Evolutionary conservation across 2,888 invertebrate species (phyloP).

Genomic region (Neoitamus cyanurus): DNA sequence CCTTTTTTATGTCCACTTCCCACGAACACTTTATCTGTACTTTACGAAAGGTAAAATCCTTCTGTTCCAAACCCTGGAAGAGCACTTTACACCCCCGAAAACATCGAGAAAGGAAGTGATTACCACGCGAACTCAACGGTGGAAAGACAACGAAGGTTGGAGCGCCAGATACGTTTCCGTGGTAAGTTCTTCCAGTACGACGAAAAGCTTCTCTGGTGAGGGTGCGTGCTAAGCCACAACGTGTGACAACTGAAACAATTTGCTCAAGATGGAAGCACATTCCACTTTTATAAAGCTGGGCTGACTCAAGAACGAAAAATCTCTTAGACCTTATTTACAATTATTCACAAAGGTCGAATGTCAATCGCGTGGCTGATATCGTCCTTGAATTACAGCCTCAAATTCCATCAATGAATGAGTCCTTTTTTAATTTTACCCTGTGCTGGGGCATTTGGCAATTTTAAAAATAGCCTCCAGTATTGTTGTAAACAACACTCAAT

Average conservation of each 20-base stretch:
- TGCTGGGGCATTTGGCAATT: not conserved
- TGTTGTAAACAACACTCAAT: not conserved
- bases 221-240: not conserved
- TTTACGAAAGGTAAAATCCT: constrained; percentile 10
- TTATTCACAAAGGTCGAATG: not conserved
- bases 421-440: not conserved
- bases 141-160: not conserved
- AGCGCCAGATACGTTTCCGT: not conserved
- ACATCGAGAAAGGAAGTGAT: not conserved
- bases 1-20: not conserved
- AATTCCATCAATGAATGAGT: not conserved
- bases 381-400: not conserved
- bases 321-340: not conserved
- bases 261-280: not conserved
- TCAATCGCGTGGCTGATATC: not conserved
- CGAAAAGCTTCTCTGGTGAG: not conserved
- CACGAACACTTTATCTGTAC: constrained; percentile 33
- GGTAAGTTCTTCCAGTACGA: not conserved
- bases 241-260: not conserved
- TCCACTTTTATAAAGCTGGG: not conserved
- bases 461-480: not conserved
- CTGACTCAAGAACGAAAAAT: not conserved
- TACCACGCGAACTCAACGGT: constrained; percentile 3
- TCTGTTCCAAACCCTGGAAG: not conserved
- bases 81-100: constrained; percentile 4